phyloP scores from a whole-genome alignment of 2,797 vertebrate species.

The Pseudomugil gertrudae region DNA sequence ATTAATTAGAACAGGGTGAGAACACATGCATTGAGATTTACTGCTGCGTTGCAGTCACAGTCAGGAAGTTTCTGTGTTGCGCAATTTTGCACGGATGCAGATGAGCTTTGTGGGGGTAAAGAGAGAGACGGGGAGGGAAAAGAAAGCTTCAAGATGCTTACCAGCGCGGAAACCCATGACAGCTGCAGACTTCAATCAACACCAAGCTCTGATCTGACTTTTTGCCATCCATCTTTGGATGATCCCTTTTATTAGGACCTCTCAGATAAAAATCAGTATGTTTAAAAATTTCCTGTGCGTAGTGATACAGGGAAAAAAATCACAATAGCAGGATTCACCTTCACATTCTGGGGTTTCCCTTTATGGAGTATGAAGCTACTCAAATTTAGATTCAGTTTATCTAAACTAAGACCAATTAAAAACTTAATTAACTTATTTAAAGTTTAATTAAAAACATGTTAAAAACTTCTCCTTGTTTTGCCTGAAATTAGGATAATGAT shows the following conservation, averaged over 20 bases:
- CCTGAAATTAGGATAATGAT: no score
- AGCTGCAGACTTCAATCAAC: background rate
- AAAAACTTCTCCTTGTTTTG: no score
- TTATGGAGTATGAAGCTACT: background rate
- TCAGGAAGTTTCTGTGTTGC: conserved; percentile 8
- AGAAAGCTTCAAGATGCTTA: conserved; percentile 20
- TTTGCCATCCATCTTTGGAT: conserved; percentile 28
- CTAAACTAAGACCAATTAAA: no score
- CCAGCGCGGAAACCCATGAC: conserved; percentile 46
- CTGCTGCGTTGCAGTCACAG: background rate
- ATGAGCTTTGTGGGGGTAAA: background rate
- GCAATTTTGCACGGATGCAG: background rate
- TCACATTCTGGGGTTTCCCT: conserved; percentile 19
- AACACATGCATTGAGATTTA: background rate
- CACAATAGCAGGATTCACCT: background rate
- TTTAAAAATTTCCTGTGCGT: background rate
- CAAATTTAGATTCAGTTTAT: conserved; percentile 4
- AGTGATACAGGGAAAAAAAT: background rate
- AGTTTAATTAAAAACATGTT: no score
- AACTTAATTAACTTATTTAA: no score
- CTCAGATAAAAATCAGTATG: conserved; percentile 51
- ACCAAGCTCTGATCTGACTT: conserved; percentile 18
- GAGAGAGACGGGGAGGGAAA: background rate
- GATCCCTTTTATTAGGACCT: conserved; percentile 49
- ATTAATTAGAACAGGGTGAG: background rate